A percentile compares a stretch with the other conserved stretches of the same genome.
These are phyloP conservation scores for Chelidonichthys spinosus DNA, from an alignment of 2,797 vertebrate species.

Conservation along the genomic window DNA sequence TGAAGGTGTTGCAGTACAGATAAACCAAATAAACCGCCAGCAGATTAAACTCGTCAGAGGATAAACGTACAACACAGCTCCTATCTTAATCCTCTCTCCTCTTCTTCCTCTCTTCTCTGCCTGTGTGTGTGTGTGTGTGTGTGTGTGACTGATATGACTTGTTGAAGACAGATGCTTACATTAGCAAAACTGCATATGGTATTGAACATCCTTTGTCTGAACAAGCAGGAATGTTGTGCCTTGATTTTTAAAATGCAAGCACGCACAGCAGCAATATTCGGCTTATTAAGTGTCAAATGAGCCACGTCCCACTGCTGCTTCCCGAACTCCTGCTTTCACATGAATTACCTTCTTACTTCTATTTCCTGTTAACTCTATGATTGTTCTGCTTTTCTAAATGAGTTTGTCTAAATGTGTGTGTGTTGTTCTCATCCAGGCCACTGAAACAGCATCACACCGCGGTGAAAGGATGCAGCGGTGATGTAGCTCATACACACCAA, in stretches of 20 bases:
- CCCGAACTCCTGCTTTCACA: slow-evolving; percentile 18
- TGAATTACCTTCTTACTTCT: slow-evolving; percentile 13
- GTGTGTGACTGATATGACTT: slow-evolving; percentile 8
- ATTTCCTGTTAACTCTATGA: background rate
- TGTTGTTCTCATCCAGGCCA: background rate
- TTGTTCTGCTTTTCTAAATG: background rate
- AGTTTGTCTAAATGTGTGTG: too few species aligned
- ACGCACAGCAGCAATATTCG: background rate
- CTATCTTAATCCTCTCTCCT: slow-evolving; percentile 36
- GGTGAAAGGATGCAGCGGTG: background rate
- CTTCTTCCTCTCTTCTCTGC: slow-evolving; percentile 9
- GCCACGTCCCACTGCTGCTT: slow-evolving; percentile 16
- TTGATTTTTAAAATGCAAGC: slow-evolving; percentile 13
- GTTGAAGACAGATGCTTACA: slow-evolving; percentile 20
- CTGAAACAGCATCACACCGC: slow-evolving; percentile 4
- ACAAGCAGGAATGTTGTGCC: slow-evolving; percentile 2
- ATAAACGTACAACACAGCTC: slow-evolving; percentile 20
- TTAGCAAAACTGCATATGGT: slow-evolving; percentile 3
- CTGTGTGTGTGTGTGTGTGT: slow-evolving; percentile 1
- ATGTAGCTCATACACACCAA: too few species aligned
- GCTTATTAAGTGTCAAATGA: slow-evolving; percentile 50
- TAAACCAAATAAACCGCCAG: slow-evolving; percentile 24
- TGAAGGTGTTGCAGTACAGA: slow-evolving; percentile 25
- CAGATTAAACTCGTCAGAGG: slow-evolving; percentile 30
- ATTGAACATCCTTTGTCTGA: slow-evolving; percentile 8